A percentile compares a stretch with the other conserved stretches of the same genome.
These are phyloP conservation scores for Caenorhabditis tropicalis DNA, from an alignment of 1,140 invertebrate species.

Conservation along the genomic window DNA sequence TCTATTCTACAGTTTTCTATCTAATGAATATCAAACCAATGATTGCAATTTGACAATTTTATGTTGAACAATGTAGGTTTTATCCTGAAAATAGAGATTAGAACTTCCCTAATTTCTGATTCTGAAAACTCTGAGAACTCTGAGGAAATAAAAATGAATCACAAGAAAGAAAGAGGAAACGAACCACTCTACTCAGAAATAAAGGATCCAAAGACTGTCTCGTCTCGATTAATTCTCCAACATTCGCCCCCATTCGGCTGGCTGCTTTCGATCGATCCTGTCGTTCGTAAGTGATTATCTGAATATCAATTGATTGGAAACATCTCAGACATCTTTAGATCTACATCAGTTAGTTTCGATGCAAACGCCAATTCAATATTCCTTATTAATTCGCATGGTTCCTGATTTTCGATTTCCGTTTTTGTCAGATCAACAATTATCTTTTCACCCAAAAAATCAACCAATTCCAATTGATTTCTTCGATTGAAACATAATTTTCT, in stretches of 20 bases:
- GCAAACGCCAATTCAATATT: slow-evolving; percentile 17
- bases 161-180: not conserved
- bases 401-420: not conserved
- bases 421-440: slow-evolving; percentile 1
- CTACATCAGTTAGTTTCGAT: slow-evolving; percentile 24
- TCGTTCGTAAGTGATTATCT: slow-evolving; percentile 4
- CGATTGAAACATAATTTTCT: slow-evolving; percentile 29
- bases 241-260: not conserved
- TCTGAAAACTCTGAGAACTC: too few species aligned
- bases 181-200: slow-evolving; percentile 20
- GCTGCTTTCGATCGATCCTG: slow-evolving; percentile 32
- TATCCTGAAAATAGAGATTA: not conserved
- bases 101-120: too few species aligned
- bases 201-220: not conserved
- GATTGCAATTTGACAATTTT: not conserved
- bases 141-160: too few species aligned
- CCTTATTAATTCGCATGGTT: not conserved
- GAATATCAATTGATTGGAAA: not conserved
- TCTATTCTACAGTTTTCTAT: not conserved
- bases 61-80: slow-evolving; percentile 14
- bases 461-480: slow-evolving; percentile 36
- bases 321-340: not conserved
- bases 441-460: not conserved
- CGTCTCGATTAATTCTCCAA: not conserved
- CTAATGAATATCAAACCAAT: not conserved